Percentiles rank a stretch among this genome's conserved stretches.
Evolutionary conservation across 2,113 vertebrate genomes (phyloP).

Genomic region (Numenius arquata): DNA sequence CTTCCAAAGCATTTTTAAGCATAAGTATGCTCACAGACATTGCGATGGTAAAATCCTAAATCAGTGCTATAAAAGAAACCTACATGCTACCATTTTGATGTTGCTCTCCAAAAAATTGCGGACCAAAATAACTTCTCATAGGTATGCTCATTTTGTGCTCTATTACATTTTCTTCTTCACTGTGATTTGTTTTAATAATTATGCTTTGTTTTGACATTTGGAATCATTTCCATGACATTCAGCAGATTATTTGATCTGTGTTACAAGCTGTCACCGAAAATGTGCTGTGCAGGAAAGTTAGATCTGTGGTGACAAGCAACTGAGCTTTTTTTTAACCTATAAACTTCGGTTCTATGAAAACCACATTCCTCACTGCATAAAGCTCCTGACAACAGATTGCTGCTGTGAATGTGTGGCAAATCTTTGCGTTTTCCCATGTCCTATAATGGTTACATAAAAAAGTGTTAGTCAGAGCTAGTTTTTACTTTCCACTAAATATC

Average conservation of each 20-base stretch:
- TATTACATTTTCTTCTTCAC: neutral
- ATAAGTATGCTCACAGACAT: neutral
- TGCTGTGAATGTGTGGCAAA: neutral
- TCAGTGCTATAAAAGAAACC: neutral
- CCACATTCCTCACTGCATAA: neutral
- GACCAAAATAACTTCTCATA: slow-evolving; percentile 14
- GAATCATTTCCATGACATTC: slow-evolving; percentile 6
- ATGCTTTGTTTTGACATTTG: slow-evolving; percentile 53
- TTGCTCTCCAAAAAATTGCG: neutral
- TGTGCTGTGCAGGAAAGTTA: neutral
- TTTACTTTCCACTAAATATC: neutral
- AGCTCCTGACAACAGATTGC: neutral
- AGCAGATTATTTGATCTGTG: neutral
- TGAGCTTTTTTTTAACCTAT: neutral
- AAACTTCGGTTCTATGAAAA: neutral
- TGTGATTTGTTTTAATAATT: slow-evolving; percentile 53
- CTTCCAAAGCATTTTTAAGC: neutral
- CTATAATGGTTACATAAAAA: neutral
- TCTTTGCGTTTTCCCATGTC: neutral
- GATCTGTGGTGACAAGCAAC: slow-evolving; percentile 17
- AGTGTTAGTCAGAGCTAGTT: neutral
- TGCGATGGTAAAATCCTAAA: neutral
- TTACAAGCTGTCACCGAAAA: slow-evolving; percentile 50
- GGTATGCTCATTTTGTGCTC: slow-evolving; percentile 15
- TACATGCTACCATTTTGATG: neutral